These are phyloP conservation scores for Sinhomidia bicolor DNA, from an alignment of 2,888 invertebrate genomes.

Conservation along the genomic window DNA sequence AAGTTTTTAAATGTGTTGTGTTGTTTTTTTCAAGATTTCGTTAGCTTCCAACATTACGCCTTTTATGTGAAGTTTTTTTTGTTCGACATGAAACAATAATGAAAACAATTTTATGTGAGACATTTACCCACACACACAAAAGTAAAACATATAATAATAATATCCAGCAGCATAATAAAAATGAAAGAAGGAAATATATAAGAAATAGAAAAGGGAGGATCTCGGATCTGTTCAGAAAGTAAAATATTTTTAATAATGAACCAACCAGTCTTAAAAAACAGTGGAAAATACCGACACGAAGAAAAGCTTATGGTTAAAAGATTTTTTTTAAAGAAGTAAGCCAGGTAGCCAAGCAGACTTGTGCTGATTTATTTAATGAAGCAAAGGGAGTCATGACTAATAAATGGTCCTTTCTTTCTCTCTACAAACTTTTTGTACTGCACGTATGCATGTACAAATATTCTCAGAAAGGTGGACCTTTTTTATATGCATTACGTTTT, in stretches of 20 bases:
- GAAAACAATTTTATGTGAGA: not conserved
- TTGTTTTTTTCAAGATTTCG: not conserved
- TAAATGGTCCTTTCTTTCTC: not conserved
- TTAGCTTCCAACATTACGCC: conserved; percentile 35
- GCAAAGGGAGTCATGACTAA: not conserved
- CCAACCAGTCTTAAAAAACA: not conserved
- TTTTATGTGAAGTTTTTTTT: not conserved
- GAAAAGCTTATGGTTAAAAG: conserved; percentile 6
- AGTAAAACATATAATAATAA: not conserved
- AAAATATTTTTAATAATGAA: conserved; percentile 14
- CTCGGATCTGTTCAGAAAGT: not conserved
- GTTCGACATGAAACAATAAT: no score
- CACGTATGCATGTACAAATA: not conserved
- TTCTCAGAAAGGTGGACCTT: not conserved
- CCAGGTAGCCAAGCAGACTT: conserved; percentile 58
- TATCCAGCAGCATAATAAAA: not conserved
- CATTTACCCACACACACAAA: not conserved
- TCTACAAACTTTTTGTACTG: no score
- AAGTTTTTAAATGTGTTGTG: not conserved
- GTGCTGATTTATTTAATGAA: conserved; percentile 47
- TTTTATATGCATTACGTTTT: no score
- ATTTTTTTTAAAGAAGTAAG: no score
- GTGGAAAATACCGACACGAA: conserved; percentile 11
- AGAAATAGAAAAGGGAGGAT: not conserved
- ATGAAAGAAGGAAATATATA: not conserved